These are phyloP conservation scores for Halcyon leucocephala DNA, from an alignment of 2,797 vertebrate genomes.

Conservation along the genomic window DNA sequence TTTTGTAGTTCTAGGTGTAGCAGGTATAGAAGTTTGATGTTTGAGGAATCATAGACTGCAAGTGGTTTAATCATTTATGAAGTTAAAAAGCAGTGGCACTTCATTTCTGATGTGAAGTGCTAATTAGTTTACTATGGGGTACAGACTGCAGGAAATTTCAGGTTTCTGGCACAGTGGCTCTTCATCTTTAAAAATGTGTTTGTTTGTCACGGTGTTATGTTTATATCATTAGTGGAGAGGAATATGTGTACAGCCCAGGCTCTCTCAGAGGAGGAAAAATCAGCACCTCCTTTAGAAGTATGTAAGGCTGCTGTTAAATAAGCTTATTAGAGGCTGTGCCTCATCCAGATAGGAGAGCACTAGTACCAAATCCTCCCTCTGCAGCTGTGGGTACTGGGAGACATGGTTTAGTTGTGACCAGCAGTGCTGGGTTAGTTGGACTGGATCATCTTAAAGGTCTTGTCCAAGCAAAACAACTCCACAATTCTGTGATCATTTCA, in stretches of 20 bases:
- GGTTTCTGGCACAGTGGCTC: slow-evolving; percentile 10
- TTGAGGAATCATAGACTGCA: slow-evolving; percentile 11
- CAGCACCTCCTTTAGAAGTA: not conserved
- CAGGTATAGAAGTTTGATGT: not conserved
- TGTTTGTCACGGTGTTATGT: not conserved
- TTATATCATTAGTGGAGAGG: not conserved
- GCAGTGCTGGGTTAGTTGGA: not conserved
- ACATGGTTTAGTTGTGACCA: not conserved
- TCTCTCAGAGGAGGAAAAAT: not conserved
- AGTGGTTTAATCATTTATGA: slow-evolving; percentile 14
- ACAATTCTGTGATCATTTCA: not conserved
- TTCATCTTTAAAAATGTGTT: not conserved
- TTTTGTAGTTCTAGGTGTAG: not conserved
- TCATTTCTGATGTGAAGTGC: slow-evolving; percentile 12
- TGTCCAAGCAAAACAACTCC: not conserved
- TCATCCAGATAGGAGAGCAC: not conserved
- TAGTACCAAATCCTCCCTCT: not conserved
- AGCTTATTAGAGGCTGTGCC: not conserved
- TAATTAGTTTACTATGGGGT: slow-evolving; percentile 37
- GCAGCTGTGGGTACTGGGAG: not conserved
- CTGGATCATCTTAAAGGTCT: not conserved
- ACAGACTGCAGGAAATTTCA: not conserved
- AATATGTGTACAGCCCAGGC: not conserved
- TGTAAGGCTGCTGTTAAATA: not conserved
- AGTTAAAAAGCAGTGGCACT: slow-evolving; percentile 11